A percentile compares a stretch with the other conserved stretches of the same genome.
phyloP scores from a whole-genome alignment of 2,888 invertebrate species.

The Chironomus riparius region DNA sequence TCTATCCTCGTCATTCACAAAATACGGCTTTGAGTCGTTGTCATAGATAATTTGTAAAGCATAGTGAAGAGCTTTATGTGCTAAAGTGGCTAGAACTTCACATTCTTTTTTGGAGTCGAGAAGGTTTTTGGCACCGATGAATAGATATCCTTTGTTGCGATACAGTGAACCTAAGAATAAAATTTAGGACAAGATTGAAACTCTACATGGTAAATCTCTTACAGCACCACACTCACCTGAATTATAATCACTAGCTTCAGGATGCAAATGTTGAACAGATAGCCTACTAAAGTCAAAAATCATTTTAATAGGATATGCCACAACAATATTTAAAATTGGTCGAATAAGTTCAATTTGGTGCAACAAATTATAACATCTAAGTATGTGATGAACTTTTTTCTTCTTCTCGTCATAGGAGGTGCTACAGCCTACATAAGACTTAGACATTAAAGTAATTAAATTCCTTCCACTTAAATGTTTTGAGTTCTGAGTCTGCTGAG shows the following conservation, averaged over 20 bases:
- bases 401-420: neutral
- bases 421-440: neutral
- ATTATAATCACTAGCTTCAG: neutral
- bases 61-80: neutral
- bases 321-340: neutral
- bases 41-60: neutral
- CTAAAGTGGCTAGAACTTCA: neutral
- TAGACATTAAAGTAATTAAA: neutral
- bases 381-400: neutral
- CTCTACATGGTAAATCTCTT: no score
- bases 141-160: neutral
- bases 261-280: neutral
- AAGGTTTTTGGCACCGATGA: neutral
- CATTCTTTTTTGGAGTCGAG: neutral
- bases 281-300: neutral
- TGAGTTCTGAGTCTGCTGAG: neutral
- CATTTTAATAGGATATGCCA: neutral
- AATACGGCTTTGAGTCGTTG: neutral
- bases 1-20: neutral
- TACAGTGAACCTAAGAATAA: neutral
- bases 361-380: neutral
- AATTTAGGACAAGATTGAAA: no score
- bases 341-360: neutral
- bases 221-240: neutral
- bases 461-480: neutral